Percentiles rank a stretch among this genome's conserved stretches.
phyloP scores from a whole-genome alignment of 2,113 vertebrate genomes.

The Heteronetta atricapilla region DNA sequence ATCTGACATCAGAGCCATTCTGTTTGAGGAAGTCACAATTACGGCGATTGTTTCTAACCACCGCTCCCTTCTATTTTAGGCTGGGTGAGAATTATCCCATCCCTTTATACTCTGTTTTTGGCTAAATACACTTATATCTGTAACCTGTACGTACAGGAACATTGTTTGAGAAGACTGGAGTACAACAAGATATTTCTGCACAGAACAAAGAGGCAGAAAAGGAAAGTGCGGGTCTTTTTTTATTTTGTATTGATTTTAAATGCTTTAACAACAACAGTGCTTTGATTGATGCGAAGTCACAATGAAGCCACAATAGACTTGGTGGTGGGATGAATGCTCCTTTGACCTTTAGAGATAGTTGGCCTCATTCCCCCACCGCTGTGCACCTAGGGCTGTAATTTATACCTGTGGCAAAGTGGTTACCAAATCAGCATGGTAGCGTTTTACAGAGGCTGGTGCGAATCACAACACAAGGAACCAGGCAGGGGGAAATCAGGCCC shows the following conservation, averaged over 20 bases:
- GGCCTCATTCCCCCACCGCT: conserved; percentile 41
- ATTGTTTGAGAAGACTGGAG: neutral
- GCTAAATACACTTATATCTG: neutral
- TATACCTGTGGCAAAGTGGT: conserved; percentile 47
- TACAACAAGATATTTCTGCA: neutral
- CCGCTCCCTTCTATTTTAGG: conserved; percentile 40
- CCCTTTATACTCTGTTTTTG: neutral
- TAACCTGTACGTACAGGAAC: neutral
- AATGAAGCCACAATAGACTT: conserved; percentile 41
- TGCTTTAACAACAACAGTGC: conserved; percentile 27
- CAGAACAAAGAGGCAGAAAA: conserved; percentile 9
- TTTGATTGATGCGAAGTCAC: conserved; percentile 56
- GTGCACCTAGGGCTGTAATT: conserved; percentile 44
- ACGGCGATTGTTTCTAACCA: conserved; percentile 27
- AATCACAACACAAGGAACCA: conserved; percentile 8
- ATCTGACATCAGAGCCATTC: conserved; percentile 45
- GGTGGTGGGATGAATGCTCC: conserved; percentile 29
- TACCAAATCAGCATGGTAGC: conserved; percentile 47
- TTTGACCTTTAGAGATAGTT: conserved; percentile 58
- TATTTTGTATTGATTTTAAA: conserved; percentile 27
- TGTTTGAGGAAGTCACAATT: conserved; percentile 48
- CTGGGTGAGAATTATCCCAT: neutral
- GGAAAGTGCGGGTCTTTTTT: neutral
- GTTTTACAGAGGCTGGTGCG: neutral
- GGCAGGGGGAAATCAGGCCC: neutral